Evolutionary conservation across 2,797 vertebrate genomes (phyloP).

Genomic region (Falco biarmicus): DNA sequence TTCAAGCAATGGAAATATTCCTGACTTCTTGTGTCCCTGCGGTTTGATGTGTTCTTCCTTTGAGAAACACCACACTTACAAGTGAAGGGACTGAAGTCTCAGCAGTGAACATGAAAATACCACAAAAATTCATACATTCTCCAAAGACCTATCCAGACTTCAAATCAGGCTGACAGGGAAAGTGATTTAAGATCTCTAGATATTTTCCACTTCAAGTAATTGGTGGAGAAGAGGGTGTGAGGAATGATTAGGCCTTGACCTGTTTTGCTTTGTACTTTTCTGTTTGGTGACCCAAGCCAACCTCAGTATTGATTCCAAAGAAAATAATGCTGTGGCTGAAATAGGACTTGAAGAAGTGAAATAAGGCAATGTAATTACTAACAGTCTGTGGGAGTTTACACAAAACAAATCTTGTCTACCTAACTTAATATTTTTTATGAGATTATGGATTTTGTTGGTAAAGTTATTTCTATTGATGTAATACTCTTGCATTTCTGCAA

Average conservation of each 20-base stretch:
- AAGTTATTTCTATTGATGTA: slow-evolving; percentile 28
- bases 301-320: slow-evolving; percentile 3
- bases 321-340: not conserved
- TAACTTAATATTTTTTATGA: slow-evolving; percentile 57
- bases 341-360: slow-evolving; percentile 25
- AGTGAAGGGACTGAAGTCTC: not conserved
- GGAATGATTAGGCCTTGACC: slow-evolving; percentile 18
- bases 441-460: slow-evolving; percentile 55
- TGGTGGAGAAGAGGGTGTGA: not conserved
- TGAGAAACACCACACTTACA: not conserved
- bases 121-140: not conserved
- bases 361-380: slow-evolving; percentile 26
- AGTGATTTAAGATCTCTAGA: not conserved
- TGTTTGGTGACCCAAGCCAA: not conserved
- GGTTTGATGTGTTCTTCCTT: not conserved
- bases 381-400: not conserved
- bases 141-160: not conserved
- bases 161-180: not conserved
- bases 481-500: not conserved
- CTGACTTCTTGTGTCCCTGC: not conserved
- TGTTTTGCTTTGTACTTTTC: slow-evolving; percentile 22
- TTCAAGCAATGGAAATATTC: not conserved
- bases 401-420: not conserved
- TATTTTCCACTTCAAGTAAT: not conserved
- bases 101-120: slow-evolving; percentile 4